Evolutionary conservation across 2,797 vertebrate genomes (phyloP).

Genomic region (Fundulus diaphanus): DNA sequence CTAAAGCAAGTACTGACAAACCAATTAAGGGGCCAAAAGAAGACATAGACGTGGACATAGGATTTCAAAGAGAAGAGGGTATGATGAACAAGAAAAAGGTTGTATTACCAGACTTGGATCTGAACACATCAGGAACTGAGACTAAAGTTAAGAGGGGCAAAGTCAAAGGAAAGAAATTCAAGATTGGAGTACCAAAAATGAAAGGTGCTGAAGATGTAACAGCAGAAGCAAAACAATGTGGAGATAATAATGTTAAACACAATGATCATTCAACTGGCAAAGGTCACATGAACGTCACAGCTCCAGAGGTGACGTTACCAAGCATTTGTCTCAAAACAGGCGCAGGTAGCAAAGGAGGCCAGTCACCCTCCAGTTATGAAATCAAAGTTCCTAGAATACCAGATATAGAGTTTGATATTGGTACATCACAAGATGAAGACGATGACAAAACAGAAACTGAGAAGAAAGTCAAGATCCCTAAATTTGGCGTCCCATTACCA

Average conservation of each 20-base stretch:
- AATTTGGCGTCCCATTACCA: slow-evolving; percentile 80
- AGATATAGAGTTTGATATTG: slow-evolving; percentile 80
- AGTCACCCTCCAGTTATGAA: slow-evolving; percentile 41
- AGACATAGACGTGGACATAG: slow-evolving; percentile 70
- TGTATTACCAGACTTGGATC: slow-evolving; percentile 67
- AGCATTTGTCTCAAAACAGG: slow-evolving; percentile 31
- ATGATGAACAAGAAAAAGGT: slow-evolving; percentile 67
- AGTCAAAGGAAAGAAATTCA: slow-evolving; percentile 79
- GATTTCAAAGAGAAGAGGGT: slow-evolving; percentile 57
- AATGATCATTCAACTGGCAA: slow-evolving; percentile 54
- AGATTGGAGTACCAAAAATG: slow-evolving; percentile 78
- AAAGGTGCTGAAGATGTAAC: slow-evolving; percentile 58
- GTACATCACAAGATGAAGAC: slow-evolving; percentile 55
- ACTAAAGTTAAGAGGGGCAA: slow-evolving; percentile 71
- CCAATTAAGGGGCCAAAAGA: slow-evolving; percentile 61
- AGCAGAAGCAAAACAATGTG: slow-evolving; percentile 46
- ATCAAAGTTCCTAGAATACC: slow-evolving; percentile 71
- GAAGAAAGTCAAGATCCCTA: slow-evolving; percentile 83
- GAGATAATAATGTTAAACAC: slow-evolving; percentile 33
- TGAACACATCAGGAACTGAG: slow-evolving; percentile 30
- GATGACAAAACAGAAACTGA: slow-evolving; percentile 47
- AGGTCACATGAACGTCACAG: slow-evolving; percentile 17
- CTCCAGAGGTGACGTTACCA: slow-evolving; percentile 40
- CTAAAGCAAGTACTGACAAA: slow-evolving; percentile 30
- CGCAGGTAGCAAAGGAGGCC: slow-evolving; percentile 10